Evolutionary conservation across 2,888 invertebrate genomes (phyloP), one percentile per base, ranked within the genome.

Genomic region (Seira ritae): DNA sequence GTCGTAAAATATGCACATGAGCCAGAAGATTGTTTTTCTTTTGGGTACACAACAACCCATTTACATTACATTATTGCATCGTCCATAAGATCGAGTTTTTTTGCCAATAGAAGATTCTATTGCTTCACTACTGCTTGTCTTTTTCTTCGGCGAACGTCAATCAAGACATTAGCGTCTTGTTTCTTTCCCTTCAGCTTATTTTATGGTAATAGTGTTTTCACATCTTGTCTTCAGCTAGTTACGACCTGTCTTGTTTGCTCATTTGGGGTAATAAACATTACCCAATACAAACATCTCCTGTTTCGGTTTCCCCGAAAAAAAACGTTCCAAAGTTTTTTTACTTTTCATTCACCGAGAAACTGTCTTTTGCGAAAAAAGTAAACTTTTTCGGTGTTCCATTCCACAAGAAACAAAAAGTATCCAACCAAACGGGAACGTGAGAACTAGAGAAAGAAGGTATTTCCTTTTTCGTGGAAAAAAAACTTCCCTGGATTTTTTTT

Each of bases 221-320:
- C 12, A 46, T 55, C 23, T 46, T 71, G 17, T 19, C 15, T 69
- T 50, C 46, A 31, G 31, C 31, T 31, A 31, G 31, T 31, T 31
- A 31, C 31, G 31, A 31, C 31, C 31, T 24, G 46, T 70, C 66
- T 62, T 81, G 68, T 76, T 81, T 81, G 81, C 81, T 81, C 76
- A 81, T 76, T 81, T 76, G 46, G 72, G 68, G 62, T 70, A 81
- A 81, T 81, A 81, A 81, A 76, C 81, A 81, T 81, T 81, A 81
- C 75, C 71, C 72, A 81, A 76, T 71, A 81, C 65, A 81, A 81
- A 81, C 76, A 76, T 67, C 24, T 55, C 17, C 22, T 50, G 46
- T 15, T 70, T n/a, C 37, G 19, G 20, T 72, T 60, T 19, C 70
- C 42, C 68, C 69, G 76, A 73, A 73, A 68, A 72, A 24, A 72